Evolutionary conservation across 2,113 vertebrate genomes (phyloP).

Genomic region (Albula glossodonta): DNA sequence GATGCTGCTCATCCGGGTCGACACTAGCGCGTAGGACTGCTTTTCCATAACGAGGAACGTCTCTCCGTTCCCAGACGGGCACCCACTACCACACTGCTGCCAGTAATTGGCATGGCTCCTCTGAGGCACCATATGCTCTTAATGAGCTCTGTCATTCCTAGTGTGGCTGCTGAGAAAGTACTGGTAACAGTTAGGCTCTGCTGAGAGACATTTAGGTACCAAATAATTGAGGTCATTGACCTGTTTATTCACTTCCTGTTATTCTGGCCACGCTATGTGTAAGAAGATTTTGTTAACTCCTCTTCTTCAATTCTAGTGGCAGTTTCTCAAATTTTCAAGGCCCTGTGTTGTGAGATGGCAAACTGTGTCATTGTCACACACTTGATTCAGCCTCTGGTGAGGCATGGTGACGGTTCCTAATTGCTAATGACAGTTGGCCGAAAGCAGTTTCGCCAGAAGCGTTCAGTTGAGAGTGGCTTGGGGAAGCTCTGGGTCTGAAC

Average conservation of each 20-base stretch:
- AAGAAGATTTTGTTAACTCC: neutral
- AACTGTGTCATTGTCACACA: neutral
- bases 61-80: neutral
- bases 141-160: neutral
- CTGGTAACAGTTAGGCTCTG: neutral
- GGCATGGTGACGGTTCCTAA: conserved; percentile 26
- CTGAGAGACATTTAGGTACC: neutral
- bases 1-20: conserved; percentile 1
- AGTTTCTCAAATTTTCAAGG: neutral
- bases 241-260: neutral
- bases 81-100: neutral
- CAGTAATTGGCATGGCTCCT: neutral
- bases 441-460: conserved; percentile 22
- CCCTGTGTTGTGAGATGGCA: neutral
- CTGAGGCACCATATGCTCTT: neutral
- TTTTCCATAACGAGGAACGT: neutral
- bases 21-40: neutral
- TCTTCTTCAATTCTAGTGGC: neutral
- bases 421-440: conserved; percentile 30
- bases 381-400: neutral
- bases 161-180: neutral
- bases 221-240: neutral
- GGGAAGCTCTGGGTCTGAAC: conserved; percentile 19
- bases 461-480: conserved; percentile 10
- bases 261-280: neutral